phyloP scores from a whole-genome alignment of 1,140 invertebrate genomes.

The Apolygus lucorum region DNA sequence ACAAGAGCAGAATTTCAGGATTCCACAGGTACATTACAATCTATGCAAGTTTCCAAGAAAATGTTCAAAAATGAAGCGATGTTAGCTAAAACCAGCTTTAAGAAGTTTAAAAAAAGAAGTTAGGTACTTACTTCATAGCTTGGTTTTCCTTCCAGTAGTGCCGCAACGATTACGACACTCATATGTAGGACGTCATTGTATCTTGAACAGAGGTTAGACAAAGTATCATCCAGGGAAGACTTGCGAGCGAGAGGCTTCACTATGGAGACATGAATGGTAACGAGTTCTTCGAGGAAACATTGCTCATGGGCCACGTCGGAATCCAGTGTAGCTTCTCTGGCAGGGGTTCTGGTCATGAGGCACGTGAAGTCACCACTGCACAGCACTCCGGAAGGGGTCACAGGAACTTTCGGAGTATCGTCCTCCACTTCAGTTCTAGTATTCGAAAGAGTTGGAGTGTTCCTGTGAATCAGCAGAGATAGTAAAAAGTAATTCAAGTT shows the following conservation, averaged over 20 bases:
- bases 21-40: no score
- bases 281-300: conserved; percentile 57
- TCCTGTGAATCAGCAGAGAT: no score
- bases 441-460: neutral
- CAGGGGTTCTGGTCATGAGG: neutral
- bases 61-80: no score
- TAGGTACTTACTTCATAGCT: conserved; percentile 13
- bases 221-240: conserved; percentile 28
- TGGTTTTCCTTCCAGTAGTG: conserved; percentile 33
- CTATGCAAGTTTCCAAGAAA: no score
- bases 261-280: conserved; percentile 42
- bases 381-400: conserved; percentile 1
- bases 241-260: conserved; percentile 27
- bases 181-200: conserved; percentile 62
- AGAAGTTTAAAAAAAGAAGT: no score
- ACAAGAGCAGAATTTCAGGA: no score
- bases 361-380: conserved; percentile 19
- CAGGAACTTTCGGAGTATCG: no score
- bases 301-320: conserved; percentile 52
- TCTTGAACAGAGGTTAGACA: conserved; percentile 32
- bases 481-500: no score
- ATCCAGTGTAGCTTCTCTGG: conserved; percentile 20
- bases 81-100: no score
- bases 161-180: conserved; percentile 54
- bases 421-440: neutral